phyloP scores from a whole-genome alignment of 2,797 vertebrate species.

The Gobionotothen gibberifrons region DNA sequence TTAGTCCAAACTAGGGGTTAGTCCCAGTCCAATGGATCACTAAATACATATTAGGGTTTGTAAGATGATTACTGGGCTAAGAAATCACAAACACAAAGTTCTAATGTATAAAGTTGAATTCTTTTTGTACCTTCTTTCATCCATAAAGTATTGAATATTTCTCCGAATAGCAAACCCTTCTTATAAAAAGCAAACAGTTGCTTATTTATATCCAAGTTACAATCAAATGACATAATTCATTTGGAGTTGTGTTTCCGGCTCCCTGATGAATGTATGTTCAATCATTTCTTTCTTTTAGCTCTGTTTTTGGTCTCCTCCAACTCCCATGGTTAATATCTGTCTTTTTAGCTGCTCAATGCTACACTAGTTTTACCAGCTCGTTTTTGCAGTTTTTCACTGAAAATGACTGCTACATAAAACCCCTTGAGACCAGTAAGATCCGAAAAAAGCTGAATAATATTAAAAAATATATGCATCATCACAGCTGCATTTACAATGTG shows the following conservation, averaged over 20 bases:
- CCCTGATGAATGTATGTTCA: background rate
- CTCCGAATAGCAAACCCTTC: too few species aligned
- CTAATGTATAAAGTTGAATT: background rate
- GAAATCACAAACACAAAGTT: background rate
- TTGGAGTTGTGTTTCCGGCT: background rate
- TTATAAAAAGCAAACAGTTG: too few species aligned
- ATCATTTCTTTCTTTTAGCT: background rate
- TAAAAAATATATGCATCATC: background rate
- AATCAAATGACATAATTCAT: background rate
- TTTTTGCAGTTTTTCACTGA: background rate
- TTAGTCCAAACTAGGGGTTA: too few species aligned
- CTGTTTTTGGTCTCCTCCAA: conserved; percentile 7
- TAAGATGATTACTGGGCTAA: too few species aligned
- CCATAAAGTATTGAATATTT: too few species aligned
- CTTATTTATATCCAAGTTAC: background rate
- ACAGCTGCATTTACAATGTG: background rate
- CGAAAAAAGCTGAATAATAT: too few species aligned
- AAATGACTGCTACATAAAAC: background rate
- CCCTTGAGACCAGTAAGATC: background rate
- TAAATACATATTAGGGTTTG: too few species aligned
- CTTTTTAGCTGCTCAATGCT: background rate
- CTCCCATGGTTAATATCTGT: background rate
- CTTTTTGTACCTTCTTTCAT: background rate
- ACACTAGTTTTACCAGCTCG: background rate
- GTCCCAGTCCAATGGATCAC: too few species aligned